Conservation (phyloP, 2,888 invertebrate species). For the Spilosoma lubricipeda region DNA sequence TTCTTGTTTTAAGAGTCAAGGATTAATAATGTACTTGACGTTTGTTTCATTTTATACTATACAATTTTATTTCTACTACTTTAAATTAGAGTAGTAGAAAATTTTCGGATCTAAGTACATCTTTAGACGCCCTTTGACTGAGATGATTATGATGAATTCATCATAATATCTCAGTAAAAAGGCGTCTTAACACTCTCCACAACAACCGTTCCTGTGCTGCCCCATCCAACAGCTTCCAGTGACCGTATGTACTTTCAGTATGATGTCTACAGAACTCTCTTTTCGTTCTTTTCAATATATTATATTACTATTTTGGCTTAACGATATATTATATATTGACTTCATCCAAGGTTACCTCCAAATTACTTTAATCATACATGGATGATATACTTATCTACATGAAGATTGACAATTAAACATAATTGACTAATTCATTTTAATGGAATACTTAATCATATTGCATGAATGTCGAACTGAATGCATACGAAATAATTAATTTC, state of each 20-base stretch:
- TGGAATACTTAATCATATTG: slow-evolving; percentile 37
- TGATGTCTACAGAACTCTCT: not conserved
- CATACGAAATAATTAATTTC: slow-evolving; percentile 48
- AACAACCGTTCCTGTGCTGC: too few relatives aligned
- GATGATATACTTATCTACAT: not conserved
- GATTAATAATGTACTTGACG: slow-evolving; percentile 1
- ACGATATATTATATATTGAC: too few relatives aligned
- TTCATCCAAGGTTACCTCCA: not conserved
- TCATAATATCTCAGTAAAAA: too few relatives aligned
- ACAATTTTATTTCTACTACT: not conserved
- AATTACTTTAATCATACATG: not conserved
- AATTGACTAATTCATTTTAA: slow-evolving; percentile 43
- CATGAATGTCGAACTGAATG: slow-evolving; percentile 42
- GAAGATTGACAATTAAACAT: slow-evolving; percentile 16
- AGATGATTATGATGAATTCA: too few relatives aligned
- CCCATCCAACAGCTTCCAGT: too few relatives aligned
- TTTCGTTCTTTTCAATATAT: not conserved
- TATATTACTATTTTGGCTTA: not conserved
- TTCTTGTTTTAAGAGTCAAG: slow-evolving; percentile 18
- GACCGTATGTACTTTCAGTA: too few relatives aligned
- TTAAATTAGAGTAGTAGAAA: not conserved
- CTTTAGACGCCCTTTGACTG: too few relatives aligned
- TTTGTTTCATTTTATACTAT: not conserved
- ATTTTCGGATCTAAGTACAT: too few relatives aligned
- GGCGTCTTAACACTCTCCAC: too few relatives aligned